Percentiles rank a stretch among this genome's conserved stretches.
Evolutionary conservation across 2,888 invertebrate species (phyloP).

Genomic region (Ceriagrion tenellum): DNA sequence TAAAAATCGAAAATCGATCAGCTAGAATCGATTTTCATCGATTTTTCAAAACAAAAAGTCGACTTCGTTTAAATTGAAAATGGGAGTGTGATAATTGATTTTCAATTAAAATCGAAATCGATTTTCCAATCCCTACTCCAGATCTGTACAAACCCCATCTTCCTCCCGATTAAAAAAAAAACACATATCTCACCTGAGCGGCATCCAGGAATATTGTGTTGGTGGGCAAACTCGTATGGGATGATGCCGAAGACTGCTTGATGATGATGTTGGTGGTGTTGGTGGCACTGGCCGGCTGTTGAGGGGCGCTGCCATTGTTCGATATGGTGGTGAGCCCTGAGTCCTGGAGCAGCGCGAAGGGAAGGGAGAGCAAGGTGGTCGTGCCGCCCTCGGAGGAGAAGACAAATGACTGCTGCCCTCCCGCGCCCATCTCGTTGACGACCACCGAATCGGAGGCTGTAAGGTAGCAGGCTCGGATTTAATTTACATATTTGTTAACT

Average conservation of each 20-base stretch:
- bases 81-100: no score
- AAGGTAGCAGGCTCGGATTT: background rate
- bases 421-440: background rate
- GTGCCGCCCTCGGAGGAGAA: background rate
- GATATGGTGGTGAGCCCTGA: background rate
- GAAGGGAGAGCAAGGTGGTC: background rate
- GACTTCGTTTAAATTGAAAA: no score
- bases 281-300: background rate
- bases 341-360: background rate
- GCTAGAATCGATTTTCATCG: no score
- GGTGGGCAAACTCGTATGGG: background rate
- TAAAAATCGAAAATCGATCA: no score
- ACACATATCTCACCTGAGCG: background rate
- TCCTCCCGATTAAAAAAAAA: no score
- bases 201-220: constrained; percentile 50
- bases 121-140: no score
- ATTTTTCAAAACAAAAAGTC: no score
- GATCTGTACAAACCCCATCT: no score
- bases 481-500: no score
- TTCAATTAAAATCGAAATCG: no score
- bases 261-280: constrained; percentile 55
- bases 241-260: background rate
- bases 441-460: constrained; percentile 16
- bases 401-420: constrained; percentile 26
- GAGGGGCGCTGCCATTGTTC: background rate